Conservation (phyloP, 2,888 invertebrate species). For the Sialis fuliginosa region DNA sequence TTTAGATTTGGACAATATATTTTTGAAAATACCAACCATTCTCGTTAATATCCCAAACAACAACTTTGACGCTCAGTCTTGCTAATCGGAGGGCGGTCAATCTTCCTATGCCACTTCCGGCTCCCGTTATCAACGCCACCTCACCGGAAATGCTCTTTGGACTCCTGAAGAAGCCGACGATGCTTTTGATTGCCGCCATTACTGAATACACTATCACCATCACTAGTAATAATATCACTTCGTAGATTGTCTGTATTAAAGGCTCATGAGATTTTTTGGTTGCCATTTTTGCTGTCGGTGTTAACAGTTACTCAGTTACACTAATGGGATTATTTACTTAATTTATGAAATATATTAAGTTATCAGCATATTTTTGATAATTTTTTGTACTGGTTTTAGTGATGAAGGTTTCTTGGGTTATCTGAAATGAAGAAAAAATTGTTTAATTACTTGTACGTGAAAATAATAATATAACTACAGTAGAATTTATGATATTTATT, state of each 20-base stretch:
- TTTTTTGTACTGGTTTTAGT: no score
- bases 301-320: not conserved
- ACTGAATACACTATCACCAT: constrained; percentile 30
- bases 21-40: constrained; percentile 34
- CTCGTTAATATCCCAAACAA: constrained; percentile 82
- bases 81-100: constrained; percentile 57
- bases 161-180: constrained; percentile 24
- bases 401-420: no score
- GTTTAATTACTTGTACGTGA: no score
- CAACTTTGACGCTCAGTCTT: constrained; percentile 57
- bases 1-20: not conserved
- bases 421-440: no score
- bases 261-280: constrained; percentile 19
- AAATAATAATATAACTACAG: no score
- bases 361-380: no score
- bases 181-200: constrained; percentile 28
- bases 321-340: not conserved
- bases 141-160: constrained; percentile 29
- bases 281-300: not conserved
- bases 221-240: constrained; percentile 35
- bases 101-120: constrained; percentile 72
- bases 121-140: constrained; percentile 75
- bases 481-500: no score
- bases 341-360: no score
- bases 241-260: constrained; percentile 33